phyloP scores from a whole-genome alignment of 2,797 vertebrate genomes.

The Phoeniculus purpureus region DNA sequence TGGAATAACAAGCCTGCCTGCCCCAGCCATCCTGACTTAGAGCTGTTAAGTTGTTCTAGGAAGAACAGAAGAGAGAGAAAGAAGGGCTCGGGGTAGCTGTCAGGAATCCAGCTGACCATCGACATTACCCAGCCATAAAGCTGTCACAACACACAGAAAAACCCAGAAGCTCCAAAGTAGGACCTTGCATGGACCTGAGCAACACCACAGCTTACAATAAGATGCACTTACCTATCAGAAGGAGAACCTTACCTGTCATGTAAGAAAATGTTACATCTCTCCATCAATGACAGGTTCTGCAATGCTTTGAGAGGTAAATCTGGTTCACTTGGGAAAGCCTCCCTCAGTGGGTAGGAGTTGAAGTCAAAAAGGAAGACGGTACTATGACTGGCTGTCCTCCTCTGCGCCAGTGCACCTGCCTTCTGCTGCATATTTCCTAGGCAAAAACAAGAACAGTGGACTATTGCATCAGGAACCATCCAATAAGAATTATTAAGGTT shows the following conservation, averaged over 20 bases:
- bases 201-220: neutral
- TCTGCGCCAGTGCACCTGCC: neutral
- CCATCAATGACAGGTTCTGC: slow-evolving; percentile 42
- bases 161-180: neutral
- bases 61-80: neutral
- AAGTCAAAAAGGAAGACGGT: slow-evolving; percentile 75
- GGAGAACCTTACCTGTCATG: slow-evolving; percentile 55
- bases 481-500: neutral
- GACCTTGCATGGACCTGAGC: neutral
- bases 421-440: slow-evolving; percentile 16
- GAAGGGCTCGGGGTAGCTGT: neutral
- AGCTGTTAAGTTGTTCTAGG: neutral
- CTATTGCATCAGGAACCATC: neutral
- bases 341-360: slow-evolving; percentile 43
- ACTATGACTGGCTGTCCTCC: neutral
- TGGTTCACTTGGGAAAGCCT: slow-evolving; percentile 28
- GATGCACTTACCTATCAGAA: neutral
- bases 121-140: neutral
- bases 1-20: neutral
- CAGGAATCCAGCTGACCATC: neutral
- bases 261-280: slow-evolving; percentile 69
- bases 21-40: neutral
- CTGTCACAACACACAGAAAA: neutral
- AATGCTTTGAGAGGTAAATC: neutral
- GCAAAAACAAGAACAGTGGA: neutral